Conservation (phyloP, 2,888 invertebrate genomes). For the Eulithis testata region DNA sequence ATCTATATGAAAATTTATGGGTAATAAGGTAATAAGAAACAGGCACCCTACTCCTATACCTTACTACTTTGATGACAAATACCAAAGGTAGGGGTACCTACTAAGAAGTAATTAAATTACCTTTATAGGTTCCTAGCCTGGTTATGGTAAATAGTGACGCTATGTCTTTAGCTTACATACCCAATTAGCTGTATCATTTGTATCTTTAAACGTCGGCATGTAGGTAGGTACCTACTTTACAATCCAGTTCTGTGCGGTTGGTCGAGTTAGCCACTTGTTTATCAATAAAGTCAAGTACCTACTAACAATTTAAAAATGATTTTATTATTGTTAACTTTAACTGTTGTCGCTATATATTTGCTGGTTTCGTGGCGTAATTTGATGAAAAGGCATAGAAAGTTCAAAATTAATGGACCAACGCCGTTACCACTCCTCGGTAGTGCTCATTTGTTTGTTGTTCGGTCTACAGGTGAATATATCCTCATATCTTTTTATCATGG, state of each 20-base stretch:
- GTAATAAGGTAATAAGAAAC: too few relatives aligned
- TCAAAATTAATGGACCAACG: conserved; percentile 60
- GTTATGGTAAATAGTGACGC: too few relatives aligned
- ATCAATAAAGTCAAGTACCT: conserved; percentile 27
- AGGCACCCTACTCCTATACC: too few relatives aligned
- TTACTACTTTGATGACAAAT: too few relatives aligned
- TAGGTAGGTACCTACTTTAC: background rate
- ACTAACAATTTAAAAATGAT: conserved; percentile 41
- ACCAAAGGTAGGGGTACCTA: too few relatives aligned
- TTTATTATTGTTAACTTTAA: conserved; percentile 44
- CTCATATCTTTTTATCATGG: background rate
- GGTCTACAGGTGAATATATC: conserved; percentile 63
- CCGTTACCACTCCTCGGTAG: conserved; percentile 80
- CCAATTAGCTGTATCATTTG: background rate
- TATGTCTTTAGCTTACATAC: background rate
- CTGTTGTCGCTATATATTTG: conserved; percentile 41
- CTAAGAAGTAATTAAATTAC: too few relatives aligned
- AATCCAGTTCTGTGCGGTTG: conserved; percentile 11
- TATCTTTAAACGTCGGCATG: background rate
- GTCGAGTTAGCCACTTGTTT: conserved; percentile 37
- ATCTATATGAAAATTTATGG: too few relatives aligned
- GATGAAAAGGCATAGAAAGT: conserved; percentile 45
- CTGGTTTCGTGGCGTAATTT: conserved; percentile 57
- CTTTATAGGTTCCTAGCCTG: too few relatives aligned
- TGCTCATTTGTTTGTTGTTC: conserved; percentile 71